phyloP scores from a whole-genome alignment of 2,113 vertebrate species.

The Heterochromis multidens region DNA sequence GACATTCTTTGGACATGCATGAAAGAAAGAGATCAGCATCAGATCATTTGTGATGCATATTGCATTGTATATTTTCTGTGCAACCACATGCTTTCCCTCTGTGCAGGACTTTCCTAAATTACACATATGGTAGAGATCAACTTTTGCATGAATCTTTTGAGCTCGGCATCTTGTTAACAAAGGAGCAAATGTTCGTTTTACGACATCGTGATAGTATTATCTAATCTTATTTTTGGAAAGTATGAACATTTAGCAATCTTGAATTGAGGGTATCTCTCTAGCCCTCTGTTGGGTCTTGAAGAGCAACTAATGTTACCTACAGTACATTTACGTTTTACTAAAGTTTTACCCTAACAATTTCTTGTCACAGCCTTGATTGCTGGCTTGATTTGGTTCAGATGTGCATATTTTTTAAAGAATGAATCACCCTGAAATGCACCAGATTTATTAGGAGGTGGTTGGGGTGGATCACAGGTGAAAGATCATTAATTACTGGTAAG shows the following conservation, averaged over 20 bases:
- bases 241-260: background rate
- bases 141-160: background rate
- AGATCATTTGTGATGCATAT: conserved; percentile 16
- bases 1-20: conserved; percentile 18
- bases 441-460: background rate
- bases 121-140: background rate
- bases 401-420: background rate
- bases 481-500: background rate
- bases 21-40: conserved; percentile 1
- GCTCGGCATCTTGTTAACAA: background rate
- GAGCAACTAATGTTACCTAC: background rate
- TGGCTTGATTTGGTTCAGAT: background rate
- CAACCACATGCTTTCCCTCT: background rate
- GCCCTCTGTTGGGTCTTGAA: background rate
- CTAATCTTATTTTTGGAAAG: background rate
- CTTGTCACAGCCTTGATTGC: background rate
- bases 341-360: background rate
- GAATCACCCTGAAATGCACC: background rate
- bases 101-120: background rate
- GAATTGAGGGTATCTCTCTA: background rate
- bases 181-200: background rate
- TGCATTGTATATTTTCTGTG: background rate
- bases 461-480: background rate
- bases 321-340: background rate
- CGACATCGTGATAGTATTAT: background rate